A percentile compares a stretch with the other conserved stretches of the same genome.
Conservation (phyloP, 2,888 invertebrate genomes). For the Hoplodrina blanda region DNA sequence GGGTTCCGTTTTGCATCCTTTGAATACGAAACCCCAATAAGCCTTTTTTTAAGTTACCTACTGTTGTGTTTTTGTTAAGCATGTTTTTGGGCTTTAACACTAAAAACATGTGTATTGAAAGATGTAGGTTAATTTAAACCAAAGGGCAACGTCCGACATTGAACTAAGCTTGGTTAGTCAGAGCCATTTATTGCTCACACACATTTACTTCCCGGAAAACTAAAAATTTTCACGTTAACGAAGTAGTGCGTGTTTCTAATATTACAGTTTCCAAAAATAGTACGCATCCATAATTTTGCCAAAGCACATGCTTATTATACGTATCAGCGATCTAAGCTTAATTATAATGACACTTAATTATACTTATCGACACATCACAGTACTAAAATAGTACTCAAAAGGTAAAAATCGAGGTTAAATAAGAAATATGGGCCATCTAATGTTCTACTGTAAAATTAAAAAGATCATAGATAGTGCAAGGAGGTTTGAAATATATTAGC, state of each 20-base stretch:
- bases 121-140: neutral
- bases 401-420: conserved; percentile 4
- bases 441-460: conserved; percentile 31
- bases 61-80: no score
- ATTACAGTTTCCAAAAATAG: conserved; percentile 11
- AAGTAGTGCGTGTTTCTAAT: neutral
- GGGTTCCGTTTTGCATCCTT: no score
- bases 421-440: conserved; percentile 28
- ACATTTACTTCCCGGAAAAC: neutral
- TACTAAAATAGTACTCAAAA: conserved; percentile 25
- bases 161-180: neutral
- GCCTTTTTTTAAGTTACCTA: no score
- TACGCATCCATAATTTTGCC: neutral
- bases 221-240: neutral
- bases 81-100: no score
- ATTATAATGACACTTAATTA: conserved; percentile 43
- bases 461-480: conserved; percentile 49
- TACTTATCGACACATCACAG: conserved; percentile 36
- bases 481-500: conserved; percentile 37
- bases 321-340: conserved; percentile 29
- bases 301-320: neutral
- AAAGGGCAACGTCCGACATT: neutral
- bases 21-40: no score
- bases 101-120: no score
- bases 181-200: neutral